Base-by-base conservation (phyloP, 2,888 invertebrate genomes). In the Xanthorhoe designata region DNA sequence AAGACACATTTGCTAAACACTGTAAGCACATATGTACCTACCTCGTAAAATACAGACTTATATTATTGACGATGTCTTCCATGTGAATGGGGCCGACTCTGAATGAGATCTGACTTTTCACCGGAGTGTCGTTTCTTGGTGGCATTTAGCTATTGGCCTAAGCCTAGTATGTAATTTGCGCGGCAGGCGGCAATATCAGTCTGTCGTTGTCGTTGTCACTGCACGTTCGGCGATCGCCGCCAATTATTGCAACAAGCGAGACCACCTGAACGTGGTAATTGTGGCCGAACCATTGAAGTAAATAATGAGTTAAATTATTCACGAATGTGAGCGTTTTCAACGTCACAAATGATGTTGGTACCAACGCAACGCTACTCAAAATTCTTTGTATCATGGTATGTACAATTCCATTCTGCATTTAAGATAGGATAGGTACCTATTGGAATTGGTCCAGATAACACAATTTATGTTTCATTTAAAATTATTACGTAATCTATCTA, bases 161-260 rank as follows among this genome's bases (percentile, higher is more conserved):
- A 7, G 56, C 42, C 63, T 32, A 42, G 56, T 19, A 50, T 62
- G 67, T 65, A 68, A 71, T 70, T 70, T 70, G 62, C 66, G 42
- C 65, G 71, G 65, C 71, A 69, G 65, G 61, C 72, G 73, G 74
- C 75, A 74, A 74, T 74, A 69, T 72, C n/a, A n/a, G n/a, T n/a
- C 68, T 73, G 78, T 73, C 70, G 64, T 59, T 73, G 78, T 73
- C 70, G 64, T 59, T 70, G 64, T 70, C 72, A 71, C 47, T 61
- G 50, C 60, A 63, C 68, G 71, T 61, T 64, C 68, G 59, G 51
- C 61, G 51, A 69, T 67, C 47, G 56, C 51, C 57, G 53, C 70
- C 76, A 70, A 75, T 76, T 76, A 74, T 72, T 71, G 56, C 67
- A 59, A 68, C 62, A 17, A 67, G 61, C 50, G 49, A 45, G 60